Conservation (phyloP, 2,797 vertebrate genomes). For the Parauchenoglanis ngamensis region DNA sequence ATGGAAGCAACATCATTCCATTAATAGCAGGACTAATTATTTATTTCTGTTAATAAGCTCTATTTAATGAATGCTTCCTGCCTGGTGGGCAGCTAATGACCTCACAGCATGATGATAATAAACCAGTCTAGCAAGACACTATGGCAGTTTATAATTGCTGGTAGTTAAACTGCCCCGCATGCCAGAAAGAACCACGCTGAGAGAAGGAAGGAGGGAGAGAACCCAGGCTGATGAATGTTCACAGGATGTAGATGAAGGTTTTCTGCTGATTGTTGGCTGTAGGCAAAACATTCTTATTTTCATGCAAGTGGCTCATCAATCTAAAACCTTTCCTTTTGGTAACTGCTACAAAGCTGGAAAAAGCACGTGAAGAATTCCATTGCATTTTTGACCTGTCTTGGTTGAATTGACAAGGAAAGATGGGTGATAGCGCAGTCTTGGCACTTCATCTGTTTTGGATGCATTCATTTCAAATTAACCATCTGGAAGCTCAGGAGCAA, state of each 20-base stretch:
- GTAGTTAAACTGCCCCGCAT: conserved; percentile 73
- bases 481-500: too few relatives aligned
- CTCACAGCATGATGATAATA: conserved; percentile 50
- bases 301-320: conserved; percentile 40
- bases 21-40: conserved; percentile 29
- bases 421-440: conserved; percentile 16
- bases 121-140: conserved; percentile 43
- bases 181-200: conserved; percentile 53
- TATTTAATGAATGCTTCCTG: conserved; percentile 32
- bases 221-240: conserved; percentile 43
- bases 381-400: conserved; percentile 21
- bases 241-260: conserved; percentile 41
- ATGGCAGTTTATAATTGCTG: conserved; percentile 63
- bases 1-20: conserved; percentile 1
- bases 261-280: conserved; percentile 23
- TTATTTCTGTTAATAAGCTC: conserved; percentile 43
- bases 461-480: too few relatives aligned
- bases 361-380: conserved; percentile 30
- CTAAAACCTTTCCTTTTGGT: conserved; percentile 40
- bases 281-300: conserved; percentile 46
- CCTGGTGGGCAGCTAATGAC: conserved; percentile 46
- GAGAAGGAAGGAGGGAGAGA: conserved; percentile 51
- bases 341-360: conserved; percentile 27
- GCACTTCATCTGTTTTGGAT: conserved; percentile 11
- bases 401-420: conserved; percentile 20